These are phyloP conservation scores for Dolichoris vasculosae DNA, from an alignment of 1,140 invertebrate genomes.

Conservation along the genomic window DNA sequence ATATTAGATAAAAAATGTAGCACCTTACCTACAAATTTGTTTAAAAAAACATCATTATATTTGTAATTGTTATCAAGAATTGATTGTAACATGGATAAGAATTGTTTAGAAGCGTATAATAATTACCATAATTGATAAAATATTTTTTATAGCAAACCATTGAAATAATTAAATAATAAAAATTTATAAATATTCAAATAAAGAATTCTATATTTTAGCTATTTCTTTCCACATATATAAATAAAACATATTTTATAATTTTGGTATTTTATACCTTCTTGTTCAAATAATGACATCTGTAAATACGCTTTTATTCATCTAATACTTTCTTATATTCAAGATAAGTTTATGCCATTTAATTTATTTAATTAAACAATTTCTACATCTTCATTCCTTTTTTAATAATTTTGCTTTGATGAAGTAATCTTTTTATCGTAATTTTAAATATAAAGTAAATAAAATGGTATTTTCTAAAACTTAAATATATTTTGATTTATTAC, in stretches of 20 bases:
- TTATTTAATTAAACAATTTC: too few relatives aligned
- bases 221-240: neutral
- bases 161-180: neutral
- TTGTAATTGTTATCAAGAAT: too few relatives aligned
- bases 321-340: too few relatives aligned
- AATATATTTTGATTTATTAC: neutral
- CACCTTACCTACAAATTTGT: too few relatives aligned
- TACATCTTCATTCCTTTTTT: too few relatives aligned
- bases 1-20: too few relatives aligned
- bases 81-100: too few relatives aligned
- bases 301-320: neutral
- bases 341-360: too few relatives aligned
- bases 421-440: neutral
- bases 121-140: too few relatives aligned
- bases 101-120: too few relatives aligned
- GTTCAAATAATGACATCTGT: neutral
- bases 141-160: neutral
- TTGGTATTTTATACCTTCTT: neutral
- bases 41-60: too few relatives aligned
- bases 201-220: neutral
- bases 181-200: neutral
- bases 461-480: neutral
- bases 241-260: neutral
- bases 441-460: neutral
- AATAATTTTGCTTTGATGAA: too few relatives aligned